Evolutionary conservation across 2,113 vertebrate species (phyloP), one percentile per base, ranked within the genome.

Genomic region (Mohoua ochrocephala): DNA sequence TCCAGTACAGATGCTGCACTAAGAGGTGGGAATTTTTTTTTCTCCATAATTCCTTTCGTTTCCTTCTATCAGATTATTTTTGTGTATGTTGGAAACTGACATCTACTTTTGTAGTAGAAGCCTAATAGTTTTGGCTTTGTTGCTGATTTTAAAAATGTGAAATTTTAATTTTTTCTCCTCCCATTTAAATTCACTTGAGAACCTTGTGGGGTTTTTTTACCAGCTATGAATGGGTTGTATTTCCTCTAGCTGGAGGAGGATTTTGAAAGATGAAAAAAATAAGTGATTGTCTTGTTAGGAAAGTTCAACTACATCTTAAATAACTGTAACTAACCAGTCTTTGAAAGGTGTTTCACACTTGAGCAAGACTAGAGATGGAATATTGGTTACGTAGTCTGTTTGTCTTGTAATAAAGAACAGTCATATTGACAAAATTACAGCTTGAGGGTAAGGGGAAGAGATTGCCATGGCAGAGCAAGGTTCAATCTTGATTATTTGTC

Each of bases 1-100:
- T 97, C 89, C 65, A 30, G 47, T 86, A 94, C 47, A 65, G 52
- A 73, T 53, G 24, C 42, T 83, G 52, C 23, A 84, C 6, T 59
- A 86, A 91, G 50, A 83, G 33, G 26, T 94, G 88, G 78, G 68
- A 33, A 47, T 89, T 78, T 75, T 87, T 83, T 73, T 91, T 84
- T 61, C 33, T 94, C 13, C 6, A 1, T 64, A 67, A 63, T 68
- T 91, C 41, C 28, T 84, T 75, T 33, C 5, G 1, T 67, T 84
- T 89, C 23, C 5, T 89, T 91, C 65, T 52, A 75, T 63, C 31
- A 64, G 41, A n/a, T 15, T 70, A 6, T 54, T 77, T 92, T 60
- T 33, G 2, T 79, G 18, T 52, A 13, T 73, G 33, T 71, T 74
- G 23, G 53, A 78, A 92, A 41, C 19, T 71, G 44, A 89, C 69